Evolutionary conservation across 2,113 vertebrate genomes (phyloP), one percentile per base, ranked within the genome.

Genomic region (Mustela nigripes): DNA sequence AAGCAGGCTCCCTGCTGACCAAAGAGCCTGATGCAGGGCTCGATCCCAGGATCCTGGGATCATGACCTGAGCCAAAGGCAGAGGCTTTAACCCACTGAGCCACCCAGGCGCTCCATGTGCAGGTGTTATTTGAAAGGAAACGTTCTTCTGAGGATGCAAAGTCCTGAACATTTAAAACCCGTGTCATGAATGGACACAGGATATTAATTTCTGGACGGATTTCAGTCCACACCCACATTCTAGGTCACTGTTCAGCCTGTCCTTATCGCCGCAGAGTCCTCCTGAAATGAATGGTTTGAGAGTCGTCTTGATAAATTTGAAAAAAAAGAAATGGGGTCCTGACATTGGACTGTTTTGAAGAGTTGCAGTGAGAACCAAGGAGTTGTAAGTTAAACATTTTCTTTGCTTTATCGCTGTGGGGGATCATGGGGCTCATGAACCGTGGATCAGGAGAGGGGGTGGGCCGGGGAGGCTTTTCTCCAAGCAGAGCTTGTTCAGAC

Each of bases 101-200:
- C 53, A 56, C 53, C 53, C 53, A 56, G 53, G 53, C 16, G 0
- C 53, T 16, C 53, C 53, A 56, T 56, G 16, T 56, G 53, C 53
- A 56, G 53, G 67, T 65, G 56, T 56, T 74, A 33, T 88, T 97
- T 95, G 2, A 60, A 91, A 95, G 67, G 81, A 67, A 65, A 56
- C 15, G 48, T 18, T 21, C 14, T 96, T 97, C 80, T n/a, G 53
- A 39, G 8, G 28, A 11, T 26, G 36, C 33, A 28, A 0, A 19
- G 53, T 31, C 60, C n/a, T 14, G n/a, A 50, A 45, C 19, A 3
- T 91, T 79, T 73, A 31, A 83, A 78, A 65, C 31, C 26, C 22
- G 58, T 45, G 42, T 53, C 9, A 1, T 21, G 84, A 65, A 8
- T 8, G 5, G 62, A 28, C 63, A 0, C 21, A 48, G 69, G 58